Percentiles rank a stretch among this genome's conserved stretches.
These are phyloP conservation scores for Andrena dorsata DNA, from an alignment of 2,888 invertebrate genomes.

Conservation along the genomic window DNA sequence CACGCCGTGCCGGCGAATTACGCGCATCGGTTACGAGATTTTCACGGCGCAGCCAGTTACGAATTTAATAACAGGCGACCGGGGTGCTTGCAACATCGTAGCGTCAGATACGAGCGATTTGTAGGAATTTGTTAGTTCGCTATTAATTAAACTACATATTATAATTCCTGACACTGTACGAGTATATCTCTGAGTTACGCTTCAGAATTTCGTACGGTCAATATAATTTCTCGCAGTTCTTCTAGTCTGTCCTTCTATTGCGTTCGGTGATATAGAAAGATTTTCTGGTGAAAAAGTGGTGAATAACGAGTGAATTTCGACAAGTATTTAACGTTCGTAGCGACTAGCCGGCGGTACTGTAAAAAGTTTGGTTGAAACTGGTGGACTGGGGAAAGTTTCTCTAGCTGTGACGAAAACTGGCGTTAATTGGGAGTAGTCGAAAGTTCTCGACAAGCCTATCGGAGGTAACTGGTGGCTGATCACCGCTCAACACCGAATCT, in stretches of 20 bases:
- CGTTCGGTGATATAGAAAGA: background rate
- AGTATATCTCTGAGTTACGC: background rate
- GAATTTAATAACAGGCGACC: background rate
- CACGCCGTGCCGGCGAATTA: background rate
- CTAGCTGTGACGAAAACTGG: background rate
- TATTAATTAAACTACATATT: background rate
- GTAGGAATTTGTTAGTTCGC: background rate
- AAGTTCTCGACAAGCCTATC: background rate
- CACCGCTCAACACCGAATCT: background rate
- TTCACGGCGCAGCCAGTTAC: background rate
- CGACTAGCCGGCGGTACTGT: background rate
- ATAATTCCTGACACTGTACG: background rate
- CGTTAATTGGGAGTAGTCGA: conserved; percentile 15
- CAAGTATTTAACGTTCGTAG: background rate
- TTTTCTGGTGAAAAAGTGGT: background rate
- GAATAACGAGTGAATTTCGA: conserved; percentile 27
- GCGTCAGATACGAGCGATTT: too few species aligned
- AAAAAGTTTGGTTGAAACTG: background rate
- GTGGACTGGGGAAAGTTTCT: conserved; percentile 18
- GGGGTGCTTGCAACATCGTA: background rate
- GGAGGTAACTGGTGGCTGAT: background rate
- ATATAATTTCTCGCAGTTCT: background rate
- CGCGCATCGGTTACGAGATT: background rate
- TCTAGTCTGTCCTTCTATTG: background rate
- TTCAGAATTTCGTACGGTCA: background rate